Conservation (phyloP, 92 coral and sea anemone genomes). For the Zoanthus sociatus region DNA sequence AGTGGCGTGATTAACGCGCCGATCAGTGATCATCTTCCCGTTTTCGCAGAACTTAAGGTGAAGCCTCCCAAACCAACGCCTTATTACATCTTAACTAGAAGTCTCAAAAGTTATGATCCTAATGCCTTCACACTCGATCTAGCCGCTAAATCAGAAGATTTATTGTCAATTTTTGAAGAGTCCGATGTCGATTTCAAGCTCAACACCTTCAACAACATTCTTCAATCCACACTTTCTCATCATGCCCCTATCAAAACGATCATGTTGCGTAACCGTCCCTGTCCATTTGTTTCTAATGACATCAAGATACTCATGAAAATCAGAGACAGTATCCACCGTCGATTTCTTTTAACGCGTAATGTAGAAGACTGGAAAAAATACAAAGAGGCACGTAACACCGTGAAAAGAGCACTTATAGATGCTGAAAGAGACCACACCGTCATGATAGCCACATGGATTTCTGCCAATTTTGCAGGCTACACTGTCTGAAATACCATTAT, state of each 20-base stretch:
- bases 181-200: constrained; percentile 57
- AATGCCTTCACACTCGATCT: constrained; percentile 28
- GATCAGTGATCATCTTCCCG: too few relatives aligned
- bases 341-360: constrained; percentile 51
- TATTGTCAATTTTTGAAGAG: constrained; percentile 20
- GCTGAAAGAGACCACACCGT: constrained; percentile 60
- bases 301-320: constrained; percentile 58
- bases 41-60: constrained; percentile 38
- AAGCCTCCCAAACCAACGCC: constrained; percentile 13
- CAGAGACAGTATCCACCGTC: constrained; percentile 50
- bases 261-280: constrained; percentile 60
- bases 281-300: constrained; percentile 62
- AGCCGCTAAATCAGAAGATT: constrained; percentile 46
- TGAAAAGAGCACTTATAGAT: constrained; percentile 57
- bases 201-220: constrained; percentile 42
- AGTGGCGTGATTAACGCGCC: too few relatives aligned
- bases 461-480: too few relatives aligned
- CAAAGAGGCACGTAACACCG: constrained; percentile 51
- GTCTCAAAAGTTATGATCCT: too few relatives aligned
- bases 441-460: too few relatives aligned
- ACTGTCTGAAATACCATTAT: too few relatives aligned
- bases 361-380: constrained; percentile 41
- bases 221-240: constrained; percentile 47
- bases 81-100: too few relatives aligned
- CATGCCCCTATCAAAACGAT: constrained; percentile 61